A percentile compares a stretch with the other conserved stretches of the same genome.
Conservation (phyloP, 2,113 vertebrate genomes). For the Pontoporia blainvillei region DNA sequence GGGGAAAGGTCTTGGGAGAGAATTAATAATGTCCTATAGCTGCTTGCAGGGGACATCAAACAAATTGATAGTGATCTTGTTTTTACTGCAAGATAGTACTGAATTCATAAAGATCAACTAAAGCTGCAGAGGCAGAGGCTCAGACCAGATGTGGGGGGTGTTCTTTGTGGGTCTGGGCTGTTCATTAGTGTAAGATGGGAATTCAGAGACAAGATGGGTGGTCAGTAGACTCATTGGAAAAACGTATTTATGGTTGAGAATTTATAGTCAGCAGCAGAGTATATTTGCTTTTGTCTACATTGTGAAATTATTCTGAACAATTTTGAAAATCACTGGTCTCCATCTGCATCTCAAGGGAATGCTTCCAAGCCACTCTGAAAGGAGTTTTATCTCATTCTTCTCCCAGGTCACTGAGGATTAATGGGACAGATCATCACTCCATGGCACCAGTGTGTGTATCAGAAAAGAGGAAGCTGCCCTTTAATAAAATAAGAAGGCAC, state of each 20-base stretch:
- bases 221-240: not conserved
- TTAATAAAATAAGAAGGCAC: constrained; percentile 19
- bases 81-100: constrained; percentile 34
- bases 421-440: not conserved
- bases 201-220: not conserved
- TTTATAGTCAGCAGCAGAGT: not conserved
- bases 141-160: not conserved
- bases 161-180: not conserved
- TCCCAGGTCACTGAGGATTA: not conserved
- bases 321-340: constrained; percentile 7
- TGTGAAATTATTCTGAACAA: not conserved
- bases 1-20: constrained; percentile 49
- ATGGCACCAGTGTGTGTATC: not conserved
- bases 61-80: constrained; percentile 53
- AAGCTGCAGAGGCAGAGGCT: not conserved
- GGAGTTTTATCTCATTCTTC: not conserved
- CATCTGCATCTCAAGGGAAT: not conserved
- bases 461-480: not conserved
- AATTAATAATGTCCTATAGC: constrained; percentile 64
- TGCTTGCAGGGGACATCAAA: constrained; percentile 37
- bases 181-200: not conserved
- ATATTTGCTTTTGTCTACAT: not conserved
- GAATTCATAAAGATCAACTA: constrained; percentile 40
- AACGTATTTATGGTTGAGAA: not conserved
- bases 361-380: not conserved